Base-by-base conservation (phyloP, 1,140 invertebrate species). In the Drepana arcuata region DNA sequence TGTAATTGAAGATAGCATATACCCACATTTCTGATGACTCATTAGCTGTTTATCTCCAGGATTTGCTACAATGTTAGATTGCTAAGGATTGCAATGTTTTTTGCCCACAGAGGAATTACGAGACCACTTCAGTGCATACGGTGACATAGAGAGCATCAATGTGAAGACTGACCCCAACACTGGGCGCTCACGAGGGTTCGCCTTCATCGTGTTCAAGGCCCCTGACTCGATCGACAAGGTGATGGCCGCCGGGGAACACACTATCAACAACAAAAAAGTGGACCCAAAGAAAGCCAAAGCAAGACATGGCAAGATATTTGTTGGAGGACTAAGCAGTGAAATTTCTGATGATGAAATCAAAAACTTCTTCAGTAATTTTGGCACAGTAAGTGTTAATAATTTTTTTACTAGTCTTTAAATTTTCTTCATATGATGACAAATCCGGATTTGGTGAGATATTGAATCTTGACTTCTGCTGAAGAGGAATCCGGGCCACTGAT, bases 211-310 rank as follows among this genome's bases (percentile, higher is more conserved):
- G 12, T 99, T 97, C 78, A 92, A 93, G 49, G 87, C 88, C 41
- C 90, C 93, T 38, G 93, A 95, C 62, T 91, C 93, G 26, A 91
- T 98, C 39, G 95, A 97, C 53, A 95, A 95, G 86, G 95, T 96
- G 33, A 90, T 94, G 80, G 87, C 87, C 31, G 90, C 89, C 26
- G 91, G 92, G 11, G 93, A 96, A 48, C 96, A 98, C 75, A 87
- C 93, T 9, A 95, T 98, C 35, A 96, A 96, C 78, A 92, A 91
- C 56, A 97, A 97, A 69, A 95, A 95, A 79, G 94, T 97, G 34
- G 95, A 97, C 72, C 95, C 95, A 2, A 97, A 97, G 64, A 96
- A 96, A 74, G 95, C 95, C 0, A 96, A 96, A 78, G 95, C 95
- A 0, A 87, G 95, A 41, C 92, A 94, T 68, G 95, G 94, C 11